Base-by-base conservation (phyloP, 2,797 vertebrate species). In the Pelodytes ibericus region DNA sequence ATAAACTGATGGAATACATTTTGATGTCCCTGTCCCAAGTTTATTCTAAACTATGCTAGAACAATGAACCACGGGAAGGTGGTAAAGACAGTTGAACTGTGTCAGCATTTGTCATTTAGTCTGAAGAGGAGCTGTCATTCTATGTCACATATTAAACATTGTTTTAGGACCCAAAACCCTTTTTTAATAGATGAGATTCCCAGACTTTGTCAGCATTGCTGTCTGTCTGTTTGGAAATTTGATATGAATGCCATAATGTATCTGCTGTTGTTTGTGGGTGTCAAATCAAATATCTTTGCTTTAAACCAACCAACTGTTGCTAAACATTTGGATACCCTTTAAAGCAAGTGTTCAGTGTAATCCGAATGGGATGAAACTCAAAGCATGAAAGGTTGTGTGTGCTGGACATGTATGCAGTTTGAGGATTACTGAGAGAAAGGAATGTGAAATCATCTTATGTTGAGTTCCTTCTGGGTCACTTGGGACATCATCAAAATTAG, bases 121-220 rank as follows among this genome's bases (percentile, higher is more conserved):
- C 15, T 47, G 11, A 15, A 13, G 16, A 15, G 13, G 11, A 47
- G 4, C 44, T 3, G 13, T 15, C 44, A 47, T 24, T 24, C 16
- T 11, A 11, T 24, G 3, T 16, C 22, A 25, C 7, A 53, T 53
- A 16, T 49, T 41, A 44, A 10, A 24, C 27, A n/a, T 58, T 65
- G 27, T 22, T 31, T 41, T 51, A 60, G 24, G 24, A 57, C 7
- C 30, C 22, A 56, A 69, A 53, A n/a, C 31, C n/a, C 44, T 39
- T 63, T 76, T 53, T 66, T 41, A 31, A 62, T 63, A 16, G 13
- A 57, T 71, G 47, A 71, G 58, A 77, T 77, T 77, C 74, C 59
- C 74, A 77, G 67, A 77, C 67, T 63, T 77, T 71, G 66, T 77
- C 74, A 71, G 49, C 67, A 65, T 77, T 71, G 24, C 67, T 57